Base-by-base conservation (phyloP, 2,113 vertebrate species). In the Tretioscincus oriximinensis region DNA sequence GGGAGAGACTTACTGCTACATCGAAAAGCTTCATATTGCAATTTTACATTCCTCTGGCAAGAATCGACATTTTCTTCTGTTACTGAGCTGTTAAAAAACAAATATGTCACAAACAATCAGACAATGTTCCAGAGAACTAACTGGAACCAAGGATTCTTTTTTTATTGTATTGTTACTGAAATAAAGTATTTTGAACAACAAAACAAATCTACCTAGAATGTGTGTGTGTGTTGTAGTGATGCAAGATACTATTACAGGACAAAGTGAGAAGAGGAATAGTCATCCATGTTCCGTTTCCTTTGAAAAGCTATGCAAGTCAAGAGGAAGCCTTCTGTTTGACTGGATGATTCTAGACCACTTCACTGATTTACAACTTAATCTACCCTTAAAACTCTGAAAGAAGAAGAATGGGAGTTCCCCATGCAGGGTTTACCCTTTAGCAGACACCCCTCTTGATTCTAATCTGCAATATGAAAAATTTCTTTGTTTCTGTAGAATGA, bases 1-100 rank as follows among this genome's bases (percentile, higher is more conserved):
- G n/a, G n/a, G n/a, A n/a, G n/a, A n/a, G n/a, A n/a, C 98, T 98
- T 95, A 99, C 98, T 95, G 81, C 94, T 98, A 76, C 94, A 97
- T 82, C 96, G 96, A 89, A 97, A 99, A 78, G 95, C 96, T 88
- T 99, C 98, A 2, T 97, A 98, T 77, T 97, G 97, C 84, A 96
- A 95, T 90, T 96, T 98, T 14, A 96, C 93, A 84, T 94, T 97
- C 91, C 96, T 96, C 79, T 97, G 90, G 92, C 96, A 98, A 75
- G 93, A 92, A 76, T 98, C 97, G 10, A 97, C 95, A 83, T 97
- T 96, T 20, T 96, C 97, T 49, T 97, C 97, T 63, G 93, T 85
- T 86, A 92, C 88, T 81, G 92, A 95, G 86, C 97, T 98, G 93
- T 29, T 91, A 90, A 87, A 92, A 69, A 79, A 87, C 90, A 69